Base-by-base conservation (phyloP, 2,113 vertebrate species). In the Dasyurus viverrinus region DNA sequence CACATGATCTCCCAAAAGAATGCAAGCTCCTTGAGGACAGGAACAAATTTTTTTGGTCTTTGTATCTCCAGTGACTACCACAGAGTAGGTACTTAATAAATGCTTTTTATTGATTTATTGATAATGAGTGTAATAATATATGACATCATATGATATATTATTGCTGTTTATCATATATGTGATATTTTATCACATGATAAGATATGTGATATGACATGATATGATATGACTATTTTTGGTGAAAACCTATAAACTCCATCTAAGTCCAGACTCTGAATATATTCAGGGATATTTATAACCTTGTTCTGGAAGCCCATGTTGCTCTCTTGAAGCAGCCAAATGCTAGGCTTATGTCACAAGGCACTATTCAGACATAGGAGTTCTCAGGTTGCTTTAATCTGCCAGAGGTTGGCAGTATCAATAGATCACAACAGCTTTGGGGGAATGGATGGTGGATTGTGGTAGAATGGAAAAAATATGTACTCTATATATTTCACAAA, bases 261-360 rank as follows among this genome's bases (percentile, higher is more conserved):
- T 25, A 25, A 36, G 3, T 30, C 19, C 95, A 53, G 91, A 36
- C 30, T 30, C 30, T 8, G 0, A 0, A 42, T 89, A 36, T 94
- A 89, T 53, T 12, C 0, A 3, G 0, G 14, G 12, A 0, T 90
- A 55, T 93, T 94, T 84, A 12, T 22, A 47, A 0, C 0, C 0
- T 36, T 93, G 26, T 91, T 93, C 76, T 27, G 8, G 11, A 55
- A 53, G 53, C 8, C 0, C 0, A 9, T 95, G 10, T 89, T 53
- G 0, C 0, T 11, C 47, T n/a, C 3, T 23, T 26, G 11, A 27
- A 24, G 90, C 19, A 23, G 3, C 11, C 26, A 25, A 12, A 1
- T 11, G 0, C 93, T 53, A 93, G 26, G 1, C 14, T 26, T 26
- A 7, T 6, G 3, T 22, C 36, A 26, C n/a, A 16, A 36, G 23